Conservation (phyloP, 2,113 vertebrate genomes). For the Chamaea fasciata region DNA sequence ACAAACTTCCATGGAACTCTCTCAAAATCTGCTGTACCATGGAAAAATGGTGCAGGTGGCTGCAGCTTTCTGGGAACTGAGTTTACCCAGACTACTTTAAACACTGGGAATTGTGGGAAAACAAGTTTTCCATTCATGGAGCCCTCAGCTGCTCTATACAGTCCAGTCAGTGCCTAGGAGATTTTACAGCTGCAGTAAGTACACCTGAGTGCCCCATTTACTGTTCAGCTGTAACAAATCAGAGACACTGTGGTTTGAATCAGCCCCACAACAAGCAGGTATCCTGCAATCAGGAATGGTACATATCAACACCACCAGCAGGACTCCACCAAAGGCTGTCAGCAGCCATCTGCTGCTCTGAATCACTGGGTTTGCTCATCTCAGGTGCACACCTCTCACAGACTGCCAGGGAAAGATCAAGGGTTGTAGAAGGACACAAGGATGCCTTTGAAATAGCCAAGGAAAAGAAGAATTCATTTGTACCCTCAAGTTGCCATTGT, state of each 20-base stretch:
- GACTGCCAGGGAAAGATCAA: neutral
- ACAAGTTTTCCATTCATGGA: neutral
- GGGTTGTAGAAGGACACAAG: neutral
- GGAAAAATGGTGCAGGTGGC: neutral
- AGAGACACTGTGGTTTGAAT: neutral
- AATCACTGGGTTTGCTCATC: neutral
- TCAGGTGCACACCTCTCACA: neutral
- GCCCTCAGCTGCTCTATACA: neutral
- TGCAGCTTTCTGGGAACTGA: neutral
- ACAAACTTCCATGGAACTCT: neutral
- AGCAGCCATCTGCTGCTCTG: neutral
- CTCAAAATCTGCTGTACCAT: neutral
- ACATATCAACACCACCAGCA: neutral
- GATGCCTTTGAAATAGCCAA: neutral
- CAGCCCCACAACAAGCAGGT: neutral
- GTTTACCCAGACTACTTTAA: neutral
- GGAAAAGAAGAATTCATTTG: neutral
- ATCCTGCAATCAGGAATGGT: neutral
- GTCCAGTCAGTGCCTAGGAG: neutral
- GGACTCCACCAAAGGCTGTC: neutral
- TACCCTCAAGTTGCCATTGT: neutral
- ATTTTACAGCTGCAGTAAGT: neutral
- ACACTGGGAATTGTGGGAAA: neutral
- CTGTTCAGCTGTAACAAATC: neutral
- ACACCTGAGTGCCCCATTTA: neutral